Base-by-base conservation (phyloP, 2,113 vertebrate genomes). In the Pygoscelis adeliae region DNA sequence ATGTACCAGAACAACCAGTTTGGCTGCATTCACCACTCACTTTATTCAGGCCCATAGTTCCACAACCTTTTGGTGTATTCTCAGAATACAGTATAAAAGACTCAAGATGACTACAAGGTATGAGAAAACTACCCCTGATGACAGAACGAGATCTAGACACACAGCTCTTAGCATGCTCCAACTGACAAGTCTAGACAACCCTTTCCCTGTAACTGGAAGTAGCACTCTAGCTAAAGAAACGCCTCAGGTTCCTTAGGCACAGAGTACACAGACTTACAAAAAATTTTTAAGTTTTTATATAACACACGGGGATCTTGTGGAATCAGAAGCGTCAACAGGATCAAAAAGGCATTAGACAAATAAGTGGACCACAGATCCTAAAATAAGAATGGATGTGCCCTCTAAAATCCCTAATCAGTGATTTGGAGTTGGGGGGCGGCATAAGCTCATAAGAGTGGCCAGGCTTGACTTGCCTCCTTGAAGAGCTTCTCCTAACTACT, bases 351-450 rank as follows among this genome's bases (percentile, higher is more conserved):
- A 55, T 44, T 40, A 65, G 8, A 83, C 16, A 89, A 72, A 47
- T 49, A 62, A 85, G 63, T 15, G 32, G 52, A 81, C 14, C 13
- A 81, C 23, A 40, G 15, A 80, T 55, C n/a, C 47, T 77, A 61
- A 74, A 87, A 18, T 46, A 70, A 66, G 42, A 69, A 77, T 14
- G 7, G 14, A 69, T 10, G 4, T 30, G 34, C 11, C 42, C 40
- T 61, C 67, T 40, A 77, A 93, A 82, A 87, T 30, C 32, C 29
- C 6, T 66, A 36, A 74, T 30, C 36, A 50, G 19, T 38, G 2
- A 72, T 1, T 58, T 2, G 18, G 11, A 87, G 8, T 25, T 49
- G 3, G 3, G 19, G 6, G 22, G 17, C 0, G 3, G 22, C 7
- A 80, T 38, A 52, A 62, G 5, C 26, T 71, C 6, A 0, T 58